Percentiles rank a stretch among this genome's conserved stretches.
phyloP scores from a whole-genome alignment of 2,888 invertebrate species.

The Hybos culiciformis region DNA sequence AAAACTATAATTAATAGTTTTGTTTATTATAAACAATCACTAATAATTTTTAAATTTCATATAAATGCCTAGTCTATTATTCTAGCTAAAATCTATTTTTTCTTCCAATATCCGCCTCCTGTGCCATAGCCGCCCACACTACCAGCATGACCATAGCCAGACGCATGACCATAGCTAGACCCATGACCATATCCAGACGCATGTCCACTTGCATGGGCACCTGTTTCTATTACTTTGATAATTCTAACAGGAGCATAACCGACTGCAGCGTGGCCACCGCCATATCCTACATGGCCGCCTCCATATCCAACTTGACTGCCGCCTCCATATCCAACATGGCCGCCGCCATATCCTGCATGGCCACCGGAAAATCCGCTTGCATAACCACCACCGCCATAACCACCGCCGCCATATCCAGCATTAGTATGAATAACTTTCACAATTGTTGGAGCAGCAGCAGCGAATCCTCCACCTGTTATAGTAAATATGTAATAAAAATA shows the following conservation, averaged over 20 bases:
- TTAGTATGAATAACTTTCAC: too few species aligned
- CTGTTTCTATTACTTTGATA: too few species aligned
- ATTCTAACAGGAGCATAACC: too few species aligned
- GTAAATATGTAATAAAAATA: too few species aligned
- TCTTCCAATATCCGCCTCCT: neutral
- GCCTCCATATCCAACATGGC: conserved; percentile 3
- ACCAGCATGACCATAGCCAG: neutral
- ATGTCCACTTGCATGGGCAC: conserved; percentile 1
- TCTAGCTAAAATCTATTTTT: conserved; percentile 2
- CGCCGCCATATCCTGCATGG: neutral
- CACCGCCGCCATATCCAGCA: neutral
- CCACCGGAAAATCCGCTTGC: conserved; percentile 1
- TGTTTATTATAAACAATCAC: neutral
- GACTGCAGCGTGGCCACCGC: too few species aligned
- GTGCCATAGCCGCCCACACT: too few species aligned
- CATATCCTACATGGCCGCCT: too few species aligned
- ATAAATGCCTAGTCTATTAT: neutral
- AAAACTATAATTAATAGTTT: too few species aligned
- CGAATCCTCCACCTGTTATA: too few species aligned
- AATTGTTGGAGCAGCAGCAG: too few species aligned
- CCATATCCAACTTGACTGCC: neutral
- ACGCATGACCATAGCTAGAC: neutral
- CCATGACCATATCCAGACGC: neutral
- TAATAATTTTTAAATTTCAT: neutral
- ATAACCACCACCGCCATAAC: neutral